Conservation (phyloP, 2,888 invertebrate species). For the Sarcophaga rosellei region DNA sequence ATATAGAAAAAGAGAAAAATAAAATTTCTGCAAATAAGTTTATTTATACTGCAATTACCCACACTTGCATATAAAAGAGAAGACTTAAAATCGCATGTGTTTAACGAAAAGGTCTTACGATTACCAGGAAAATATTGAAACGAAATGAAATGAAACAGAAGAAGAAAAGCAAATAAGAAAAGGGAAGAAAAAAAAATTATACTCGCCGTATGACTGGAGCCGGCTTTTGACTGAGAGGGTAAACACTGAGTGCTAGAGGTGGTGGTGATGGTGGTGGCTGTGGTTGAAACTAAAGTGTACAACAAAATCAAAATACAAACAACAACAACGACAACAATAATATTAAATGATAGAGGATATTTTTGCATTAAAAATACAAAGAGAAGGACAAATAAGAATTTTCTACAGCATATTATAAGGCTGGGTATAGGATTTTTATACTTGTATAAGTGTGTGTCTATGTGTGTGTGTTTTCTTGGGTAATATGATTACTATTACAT, state of each 20-base stretch:
- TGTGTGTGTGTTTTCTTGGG: slow-evolving; percentile 16
- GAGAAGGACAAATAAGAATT: slow-evolving; percentile 40
- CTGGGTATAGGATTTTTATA: not conserved
- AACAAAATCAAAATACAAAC: slow-evolving; percentile 19
- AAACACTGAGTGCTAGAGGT: not conserved
- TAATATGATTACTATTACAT: slow-evolving; percentile 69
- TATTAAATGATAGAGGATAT: slow-evolving; percentile 33
- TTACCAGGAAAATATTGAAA: not conserved
- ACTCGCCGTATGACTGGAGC: slow-evolving; percentile 66
- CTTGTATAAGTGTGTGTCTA: not conserved
- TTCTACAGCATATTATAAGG: not conserved
- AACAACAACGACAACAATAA: slow-evolving; percentile 32
- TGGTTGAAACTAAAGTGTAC: not conserved
- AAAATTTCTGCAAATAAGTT: slow-evolving; percentile 13
- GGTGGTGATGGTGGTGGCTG: slow-evolving; percentile 27
- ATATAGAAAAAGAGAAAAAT: slow-evolving; percentile 13
- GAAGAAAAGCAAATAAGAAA: not conserved
- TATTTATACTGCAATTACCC: slow-evolving; percentile 10
- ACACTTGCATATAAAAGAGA: not conserved
- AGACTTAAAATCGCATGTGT: slow-evolving; percentile 45
- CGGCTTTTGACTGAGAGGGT: slow-evolving; percentile 66
- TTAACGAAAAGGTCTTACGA: slow-evolving; percentile 40
- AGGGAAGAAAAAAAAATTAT: slow-evolving; percentile 28
- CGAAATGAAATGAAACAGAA: slow-evolving; percentile 8
- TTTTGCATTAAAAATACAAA: slow-evolving; percentile 3